A percentile compares a stretch with the other conserved stretches of the same genome.
Conservation (phyloP, 2,113 vertebrate species). For the Microcebus murinus region DNA sequence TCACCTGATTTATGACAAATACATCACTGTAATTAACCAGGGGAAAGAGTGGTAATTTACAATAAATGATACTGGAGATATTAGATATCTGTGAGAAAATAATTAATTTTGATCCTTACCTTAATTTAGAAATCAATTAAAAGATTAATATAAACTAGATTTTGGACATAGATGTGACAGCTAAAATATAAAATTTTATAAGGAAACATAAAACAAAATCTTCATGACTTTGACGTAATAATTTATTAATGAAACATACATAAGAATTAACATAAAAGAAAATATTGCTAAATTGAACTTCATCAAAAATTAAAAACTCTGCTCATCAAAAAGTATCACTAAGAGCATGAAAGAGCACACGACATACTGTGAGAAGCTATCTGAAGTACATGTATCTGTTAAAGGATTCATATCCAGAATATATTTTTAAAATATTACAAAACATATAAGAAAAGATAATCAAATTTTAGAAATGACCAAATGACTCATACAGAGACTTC, state of each 20-base stretch:
- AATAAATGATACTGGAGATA: not conserved
- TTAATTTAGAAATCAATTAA: constrained; percentile 27
- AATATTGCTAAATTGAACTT: not conserved
- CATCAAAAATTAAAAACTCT: not conserved
- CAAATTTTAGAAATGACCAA: not conserved
- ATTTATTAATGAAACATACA: not conserved
- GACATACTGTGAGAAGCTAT: not conserved
- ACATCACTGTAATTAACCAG: not conserved
- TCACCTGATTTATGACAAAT: not conserved
- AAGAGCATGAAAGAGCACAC: not conserved
- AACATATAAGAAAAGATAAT: not conserved
- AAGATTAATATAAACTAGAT: not conserved
- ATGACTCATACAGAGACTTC: not conserved
- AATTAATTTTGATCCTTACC: not conserved
- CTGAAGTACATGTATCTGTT: not conserved
- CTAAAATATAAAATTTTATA: not conserved
- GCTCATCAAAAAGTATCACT: not conserved
- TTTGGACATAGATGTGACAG: not conserved
- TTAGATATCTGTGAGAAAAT: not conserved
- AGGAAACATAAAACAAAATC: not conserved
- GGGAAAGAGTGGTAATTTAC: not conserved
- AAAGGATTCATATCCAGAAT: not conserved
- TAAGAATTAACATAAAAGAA: not conserved
- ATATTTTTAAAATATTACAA: not conserved
- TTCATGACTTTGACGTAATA: not conserved